Evolutionary conservation across 2,113 vertebrate species (phyloP).

Genomic region (Ctenomys sociabilis): DNA sequence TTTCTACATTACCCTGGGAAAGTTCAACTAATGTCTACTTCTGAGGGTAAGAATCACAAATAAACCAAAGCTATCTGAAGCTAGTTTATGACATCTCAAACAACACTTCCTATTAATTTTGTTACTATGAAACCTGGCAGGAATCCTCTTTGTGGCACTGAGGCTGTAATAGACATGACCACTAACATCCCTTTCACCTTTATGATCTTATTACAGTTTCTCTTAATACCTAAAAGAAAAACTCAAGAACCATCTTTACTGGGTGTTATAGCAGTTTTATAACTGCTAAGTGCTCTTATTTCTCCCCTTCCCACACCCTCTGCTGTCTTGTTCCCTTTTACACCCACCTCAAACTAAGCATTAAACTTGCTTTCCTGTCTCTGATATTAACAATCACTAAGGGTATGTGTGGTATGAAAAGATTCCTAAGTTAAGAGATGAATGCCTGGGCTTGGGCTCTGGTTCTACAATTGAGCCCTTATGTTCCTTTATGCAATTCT

Average conservation of each 20-base stretch:
- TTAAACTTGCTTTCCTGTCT: neutral
- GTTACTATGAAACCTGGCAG: neutral
- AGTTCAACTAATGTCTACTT: constrained; percentile 7
- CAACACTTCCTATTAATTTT: constrained; percentile 11
- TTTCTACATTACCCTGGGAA: neutral
- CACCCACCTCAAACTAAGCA: constrained; percentile 5
- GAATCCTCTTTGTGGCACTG: neutral
- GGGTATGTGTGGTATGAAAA: neutral
- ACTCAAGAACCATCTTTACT: neutral
- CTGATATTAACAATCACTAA: constrained; percentile 38
- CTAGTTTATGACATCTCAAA: neutral
- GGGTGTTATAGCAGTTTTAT: neutral
- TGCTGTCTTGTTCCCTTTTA: neutral
- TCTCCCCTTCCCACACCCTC: neutral
- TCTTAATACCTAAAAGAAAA: constrained; percentile 40
- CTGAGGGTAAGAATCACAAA: constrained; percentile 5
- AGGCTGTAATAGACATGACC: neutral
- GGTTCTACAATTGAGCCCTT: neutral
- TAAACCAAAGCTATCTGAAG: neutral
- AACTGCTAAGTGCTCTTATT: neutral
- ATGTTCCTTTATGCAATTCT: neutral
- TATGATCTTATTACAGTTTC: neutral
- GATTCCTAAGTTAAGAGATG: neutral
- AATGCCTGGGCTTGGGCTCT: neutral
- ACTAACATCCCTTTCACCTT: neutral